Percentiles rank a stretch among this genome's conserved stretches.
These are phyloP conservation scores for Apomyelois bistriatella DNA, from an alignment of 2,888 invertebrate species.

Conservation along the genomic window DNA sequence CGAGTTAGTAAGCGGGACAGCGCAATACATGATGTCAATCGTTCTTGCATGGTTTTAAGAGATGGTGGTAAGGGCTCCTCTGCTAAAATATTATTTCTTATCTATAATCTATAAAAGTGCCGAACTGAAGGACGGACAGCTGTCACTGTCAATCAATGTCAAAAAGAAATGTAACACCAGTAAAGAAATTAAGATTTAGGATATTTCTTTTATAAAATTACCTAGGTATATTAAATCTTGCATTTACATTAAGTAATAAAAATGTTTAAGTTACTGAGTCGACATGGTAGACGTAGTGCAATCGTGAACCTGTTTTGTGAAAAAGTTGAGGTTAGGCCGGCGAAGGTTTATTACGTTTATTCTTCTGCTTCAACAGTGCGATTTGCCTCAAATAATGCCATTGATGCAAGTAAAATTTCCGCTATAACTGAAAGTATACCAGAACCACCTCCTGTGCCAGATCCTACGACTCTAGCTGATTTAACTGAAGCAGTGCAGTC, in stretches of 20 bases:
- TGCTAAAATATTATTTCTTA: too few species aligned
- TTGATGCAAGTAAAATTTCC: slow-evolving; percentile 45
- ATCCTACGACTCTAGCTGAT: slow-evolving; percentile 46
- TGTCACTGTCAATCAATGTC: background rate
- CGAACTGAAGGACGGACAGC: too few species aligned
- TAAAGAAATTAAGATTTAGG: background rate
- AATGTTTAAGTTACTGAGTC: slow-evolving; percentile 69
- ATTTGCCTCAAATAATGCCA: slow-evolving; percentile 52
- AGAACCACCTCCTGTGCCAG: slow-evolving; percentile 69
- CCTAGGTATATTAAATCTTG: background rate
- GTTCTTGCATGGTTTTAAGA: too few species aligned
- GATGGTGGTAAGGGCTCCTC: too few species aligned
- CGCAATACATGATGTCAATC: too few species aligned
- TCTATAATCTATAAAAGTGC: too few species aligned
- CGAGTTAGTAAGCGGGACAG: too few species aligned
- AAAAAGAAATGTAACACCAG: background rate
- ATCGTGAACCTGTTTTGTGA: slow-evolving; percentile 58
- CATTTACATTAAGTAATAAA: slow-evolving; percentile 20
- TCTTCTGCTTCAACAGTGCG: slow-evolving; percentile 57
- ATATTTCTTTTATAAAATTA: slow-evolving; percentile 3
- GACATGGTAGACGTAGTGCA: slow-evolving; percentile 61
- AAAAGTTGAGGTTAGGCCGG: slow-evolving; percentile 72
- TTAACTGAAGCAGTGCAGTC: slow-evolving; percentile 59
- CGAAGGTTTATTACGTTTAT: slow-evolving; percentile 66
- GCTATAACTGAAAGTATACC: slow-evolving; percentile 59